These are phyloP conservation scores for Acronicta aceris DNA, from an alignment of 2,888 invertebrate genomes.

Conservation along the genomic window DNA sequence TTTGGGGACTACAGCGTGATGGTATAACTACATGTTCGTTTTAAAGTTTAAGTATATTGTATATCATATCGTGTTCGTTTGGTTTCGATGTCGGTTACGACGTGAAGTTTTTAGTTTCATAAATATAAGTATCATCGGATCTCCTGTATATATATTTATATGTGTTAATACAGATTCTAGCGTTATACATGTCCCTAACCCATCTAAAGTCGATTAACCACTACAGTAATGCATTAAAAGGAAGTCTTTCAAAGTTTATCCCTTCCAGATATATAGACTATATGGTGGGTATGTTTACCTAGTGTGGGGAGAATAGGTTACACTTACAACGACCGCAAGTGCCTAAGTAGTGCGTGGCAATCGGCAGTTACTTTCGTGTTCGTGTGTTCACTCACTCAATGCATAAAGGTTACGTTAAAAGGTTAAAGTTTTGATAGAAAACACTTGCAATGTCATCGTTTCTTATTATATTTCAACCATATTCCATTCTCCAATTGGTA, in stretches of 20 bases:
- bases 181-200: not conserved
- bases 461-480: constrained; percentile 25
- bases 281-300: constrained; percentile 20
- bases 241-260: constrained; percentile 9
- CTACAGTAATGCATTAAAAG: constrained; percentile 11
- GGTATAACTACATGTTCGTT: no score
- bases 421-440: constrained; percentile 55
- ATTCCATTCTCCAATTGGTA: no score
- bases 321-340: constrained; percentile 45
- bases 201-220: not conserved
- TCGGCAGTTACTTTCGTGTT: constrained; percentile 55
- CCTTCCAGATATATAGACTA: constrained; percentile 12
- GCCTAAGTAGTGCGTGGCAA: constrained; percentile 56
- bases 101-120: no score
- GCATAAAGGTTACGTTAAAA: constrained; percentile 56
- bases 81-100: no score
- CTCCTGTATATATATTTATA: no score
- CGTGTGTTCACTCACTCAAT: constrained; percentile 54
- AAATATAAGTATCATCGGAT: no score
- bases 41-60: no score
- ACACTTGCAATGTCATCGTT: constrained; percentile 54
- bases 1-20: no score
- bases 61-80: no score
- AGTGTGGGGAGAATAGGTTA: constrained; percentile 45
- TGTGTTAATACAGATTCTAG: no score